Evolutionary conservation across 2,888 invertebrate genomes (phyloP).

Genomic region (Mycalesis mineus): DNA sequence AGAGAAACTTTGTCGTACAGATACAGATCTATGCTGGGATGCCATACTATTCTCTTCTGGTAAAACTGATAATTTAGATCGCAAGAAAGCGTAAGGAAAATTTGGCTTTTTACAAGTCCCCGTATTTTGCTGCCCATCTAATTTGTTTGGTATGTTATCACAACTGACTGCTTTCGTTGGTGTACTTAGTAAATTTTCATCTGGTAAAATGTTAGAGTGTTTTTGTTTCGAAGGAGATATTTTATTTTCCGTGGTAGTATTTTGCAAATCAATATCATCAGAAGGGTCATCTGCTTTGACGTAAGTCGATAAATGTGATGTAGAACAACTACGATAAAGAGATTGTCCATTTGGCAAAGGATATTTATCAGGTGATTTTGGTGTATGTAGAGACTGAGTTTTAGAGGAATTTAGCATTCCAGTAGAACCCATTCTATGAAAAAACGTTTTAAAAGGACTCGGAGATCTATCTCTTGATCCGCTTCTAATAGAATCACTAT

Average conservation of each 20-base stretch:
- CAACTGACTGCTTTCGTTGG: slow-evolving; percentile 83
- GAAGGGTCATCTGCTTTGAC: slow-evolving; percentile 88
- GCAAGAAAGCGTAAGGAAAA: slow-evolving; percentile 87
- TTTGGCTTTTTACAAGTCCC: slow-evolving; percentile 79
- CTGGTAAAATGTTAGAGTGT: slow-evolving; percentile 48
- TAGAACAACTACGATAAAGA: slow-evolving; percentile 86
- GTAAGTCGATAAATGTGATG: slow-evolving; percentile 86
- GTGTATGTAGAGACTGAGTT: slow-evolving; percentile 64
- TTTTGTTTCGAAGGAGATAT: slow-evolving; percentile 53
- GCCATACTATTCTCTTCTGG: slow-evolving; percentile 84
- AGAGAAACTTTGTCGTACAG: slow-evolving; percentile 74
- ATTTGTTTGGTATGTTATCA: slow-evolving; percentile 81
- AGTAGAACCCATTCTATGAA: slow-evolving; percentile 86
- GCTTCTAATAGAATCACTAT: slow-evolving; percentile 69
- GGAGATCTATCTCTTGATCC: slow-evolving; percentile 77
- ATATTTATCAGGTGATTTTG: slow-evolving; percentile 56
- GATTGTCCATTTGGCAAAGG: slow-evolving; percentile 65
- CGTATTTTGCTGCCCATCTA: slow-evolving; percentile 71
- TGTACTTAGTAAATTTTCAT: slow-evolving; percentile 61
- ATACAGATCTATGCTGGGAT: slow-evolving; percentile 68
- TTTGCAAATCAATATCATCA: slow-evolving; percentile 84
- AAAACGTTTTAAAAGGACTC: slow-evolving; percentile 84
- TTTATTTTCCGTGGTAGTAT: slow-evolving; percentile 59
- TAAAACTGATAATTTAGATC: slow-evolving; percentile 86
- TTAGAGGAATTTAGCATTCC: slow-evolving; percentile 83